Base-by-base conservation (phyloP, 2,888 invertebrate genomes). In the Clistopyga incitator region DNA sequence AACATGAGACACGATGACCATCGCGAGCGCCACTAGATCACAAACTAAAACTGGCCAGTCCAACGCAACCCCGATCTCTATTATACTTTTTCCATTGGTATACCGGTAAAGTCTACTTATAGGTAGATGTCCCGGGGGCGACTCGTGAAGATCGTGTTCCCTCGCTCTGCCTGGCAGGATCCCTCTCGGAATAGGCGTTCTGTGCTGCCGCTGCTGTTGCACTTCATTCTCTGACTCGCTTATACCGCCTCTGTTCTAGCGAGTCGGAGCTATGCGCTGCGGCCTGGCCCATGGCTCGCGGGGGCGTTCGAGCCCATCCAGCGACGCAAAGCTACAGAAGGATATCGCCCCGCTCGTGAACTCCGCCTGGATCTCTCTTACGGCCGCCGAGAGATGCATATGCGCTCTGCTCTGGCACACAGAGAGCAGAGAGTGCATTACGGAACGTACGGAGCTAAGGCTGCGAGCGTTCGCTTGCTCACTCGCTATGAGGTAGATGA, bases 131-230 rank as follows among this genome's bases (percentile, higher is more conserved):
- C 86, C 84, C 87, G 83, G 71, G 80, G 86, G 89, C 90, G 86
- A 88, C 89, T 91, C 90, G 91, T 90, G 90, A 89, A 90, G 90
- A 91, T 91, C 90, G 90, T 90, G 90, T 86, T 88, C 87, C 88
- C 88, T 77, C 76, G 50, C 54, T 75, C 52, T 34, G 54, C 45
- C 52, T 75, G 64, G 56, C 70, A 56, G 78, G 52, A 75, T 67
- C 54, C 47, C 42, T 42, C 45, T 82, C 61, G 67, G 68, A 15
- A 65, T 20, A 83, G 18, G 34, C 52, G 64, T 71, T 23, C 47
- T 45, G 18, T 54, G 61, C 61, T 61, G 61, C 68, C 38, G 71
- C 59, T 59, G 64, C 59, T 34, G 65, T 54, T 81, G 77, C 71
- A 45, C 71, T 47, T 54, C 64, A n/a, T 61, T 15, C 23, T 52